Evolutionary conservation across 2,888 invertebrate species (phyloP), one percentile per base, ranked within the genome.

Genomic region (Saturnia japonica): DNA sequence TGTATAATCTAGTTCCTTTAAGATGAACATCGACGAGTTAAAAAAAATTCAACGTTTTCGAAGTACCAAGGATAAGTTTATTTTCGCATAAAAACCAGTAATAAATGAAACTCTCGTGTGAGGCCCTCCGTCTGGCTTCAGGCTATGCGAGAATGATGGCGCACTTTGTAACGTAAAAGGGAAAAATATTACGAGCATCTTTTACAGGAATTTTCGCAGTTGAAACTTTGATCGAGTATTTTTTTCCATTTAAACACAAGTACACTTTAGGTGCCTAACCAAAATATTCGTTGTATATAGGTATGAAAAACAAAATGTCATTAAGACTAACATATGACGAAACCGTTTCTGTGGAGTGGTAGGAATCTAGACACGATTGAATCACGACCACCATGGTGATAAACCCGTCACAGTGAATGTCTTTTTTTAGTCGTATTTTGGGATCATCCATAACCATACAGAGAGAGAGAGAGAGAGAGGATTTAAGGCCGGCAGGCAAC

Each of bases 141-240:
- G 73, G 76, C 72, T 70, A 75, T 72, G 69, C 42, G 74, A 78
- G 77, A 81, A 75, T 77, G 74, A 82, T 79, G 74, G 72, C 75
- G 72, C 76, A 76, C 79, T 80, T 80, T 77, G 77, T 75, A 76
- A 74, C 77, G 67, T 72, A 72, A 75, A 73, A 71, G 71, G 68
- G 70, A 72, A 74, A 34, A 74, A 76, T 76, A 79, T 78, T 76
- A 80, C 75, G 74, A 74, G 74, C 76, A 79, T 75, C 77, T 76
- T 82, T 78, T 76, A 76, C 75, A 72, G 40, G 40, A 12, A 64
- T n/a, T 64, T 73, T 67, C 71, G 25, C 57, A 60, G 57, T 60
- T 28, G 57, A 60, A 60, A 60, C 57, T 60, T 60, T 60, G 57
- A 60, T 60, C 28, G 57, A 28, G 57, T 60, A n/a, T 60, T 60